Conservation (phyloP, 2,113 vertebrate species). For the Rhinolophus ferrumequinum region DNA sequence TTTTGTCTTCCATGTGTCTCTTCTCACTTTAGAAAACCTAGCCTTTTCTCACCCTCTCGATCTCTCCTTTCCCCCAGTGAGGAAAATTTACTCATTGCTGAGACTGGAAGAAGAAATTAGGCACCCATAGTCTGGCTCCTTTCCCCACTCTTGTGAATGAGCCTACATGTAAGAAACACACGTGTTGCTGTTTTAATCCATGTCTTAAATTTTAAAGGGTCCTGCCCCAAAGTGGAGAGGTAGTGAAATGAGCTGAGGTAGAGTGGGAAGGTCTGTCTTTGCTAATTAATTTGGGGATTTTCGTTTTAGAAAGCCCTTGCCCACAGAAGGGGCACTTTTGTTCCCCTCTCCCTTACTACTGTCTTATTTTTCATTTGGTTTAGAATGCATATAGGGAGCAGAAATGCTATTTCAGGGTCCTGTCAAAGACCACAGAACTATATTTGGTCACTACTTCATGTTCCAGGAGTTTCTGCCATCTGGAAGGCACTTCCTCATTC, state of each 20-base stretch:
- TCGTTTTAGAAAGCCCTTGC: neutral
- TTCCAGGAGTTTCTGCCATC: conserved; percentile 46
- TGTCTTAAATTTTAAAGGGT: neutral
- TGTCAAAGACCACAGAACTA: conserved; percentile 42
- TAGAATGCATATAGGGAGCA: neutral
- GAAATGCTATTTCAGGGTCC: conserved; percentile 7
- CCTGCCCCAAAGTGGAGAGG: neutral
- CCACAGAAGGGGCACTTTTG: conserved; percentile 1
- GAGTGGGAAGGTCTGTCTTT: neutral
- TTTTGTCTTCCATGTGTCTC: neutral
- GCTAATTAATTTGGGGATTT: neutral
- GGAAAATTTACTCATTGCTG: neutral
- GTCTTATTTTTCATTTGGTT: conserved; percentile 7
- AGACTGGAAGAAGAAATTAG: neutral
- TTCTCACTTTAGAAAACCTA: neutral
- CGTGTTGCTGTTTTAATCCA: neutral
- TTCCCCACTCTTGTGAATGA: neutral
- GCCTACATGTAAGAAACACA: neutral
- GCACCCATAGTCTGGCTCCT: neutral
- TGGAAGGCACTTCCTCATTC: conserved; percentile 55
- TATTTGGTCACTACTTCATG: neutral
- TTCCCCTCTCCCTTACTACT: neutral
- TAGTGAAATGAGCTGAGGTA: fast-evolving
- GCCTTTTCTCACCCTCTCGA: neutral
- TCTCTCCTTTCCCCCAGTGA: neutral